Evolutionary conservation across 1,140 invertebrate species (phyloP).

Genomic region (Odontomachus brunneus): DNA sequence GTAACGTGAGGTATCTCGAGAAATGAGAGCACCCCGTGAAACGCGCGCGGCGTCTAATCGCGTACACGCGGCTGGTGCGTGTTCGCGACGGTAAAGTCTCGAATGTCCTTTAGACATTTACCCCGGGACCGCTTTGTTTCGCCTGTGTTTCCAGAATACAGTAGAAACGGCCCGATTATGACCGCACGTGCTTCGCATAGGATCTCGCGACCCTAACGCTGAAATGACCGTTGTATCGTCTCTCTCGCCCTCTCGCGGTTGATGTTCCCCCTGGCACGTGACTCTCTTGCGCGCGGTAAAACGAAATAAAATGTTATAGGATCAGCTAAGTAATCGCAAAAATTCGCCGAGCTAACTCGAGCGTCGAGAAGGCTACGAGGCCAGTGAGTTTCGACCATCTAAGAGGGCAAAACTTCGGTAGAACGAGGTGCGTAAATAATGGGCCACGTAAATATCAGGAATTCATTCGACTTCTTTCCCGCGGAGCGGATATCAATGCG

Average conservation of each 20-base stretch:
- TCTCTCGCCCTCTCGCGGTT: neutral
- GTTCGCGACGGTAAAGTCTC: conserved; percentile 19
- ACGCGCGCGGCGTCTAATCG: neutral
- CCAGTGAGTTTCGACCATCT: conserved; percentile 19
- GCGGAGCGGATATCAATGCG: conserved; percentile 21
- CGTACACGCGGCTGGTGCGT: neutral
- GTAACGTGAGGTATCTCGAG: neutral
- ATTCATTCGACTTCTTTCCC: conserved; percentile 38
- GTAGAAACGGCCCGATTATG: conserved; percentile 60
- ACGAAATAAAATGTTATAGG: neutral
- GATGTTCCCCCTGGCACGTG: neutral
- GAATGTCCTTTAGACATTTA: conserved; percentile 17
- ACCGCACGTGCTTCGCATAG: conserved; percentile 54
- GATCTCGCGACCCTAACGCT: conserved; percentile 3
- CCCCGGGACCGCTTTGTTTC: neutral
- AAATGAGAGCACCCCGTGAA: neutral
- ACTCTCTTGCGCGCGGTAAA: neutral
- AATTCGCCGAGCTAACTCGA: conserved; percentile 35
- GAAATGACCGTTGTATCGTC: conserved; percentile 45
- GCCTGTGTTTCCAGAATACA: conserved; percentile 10
- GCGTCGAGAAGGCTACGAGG: neutral
- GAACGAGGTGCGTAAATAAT: conserved; percentile 27
- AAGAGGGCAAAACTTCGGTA: conserved; percentile 4
- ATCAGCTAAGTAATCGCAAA: conserved; percentile 14
- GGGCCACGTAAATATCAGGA: conserved; percentile 31